These are phyloP conservation scores for Mus spretus DNA, from an alignment of 2,797 vertebrate species.

Conservation along the genomic window DNA sequence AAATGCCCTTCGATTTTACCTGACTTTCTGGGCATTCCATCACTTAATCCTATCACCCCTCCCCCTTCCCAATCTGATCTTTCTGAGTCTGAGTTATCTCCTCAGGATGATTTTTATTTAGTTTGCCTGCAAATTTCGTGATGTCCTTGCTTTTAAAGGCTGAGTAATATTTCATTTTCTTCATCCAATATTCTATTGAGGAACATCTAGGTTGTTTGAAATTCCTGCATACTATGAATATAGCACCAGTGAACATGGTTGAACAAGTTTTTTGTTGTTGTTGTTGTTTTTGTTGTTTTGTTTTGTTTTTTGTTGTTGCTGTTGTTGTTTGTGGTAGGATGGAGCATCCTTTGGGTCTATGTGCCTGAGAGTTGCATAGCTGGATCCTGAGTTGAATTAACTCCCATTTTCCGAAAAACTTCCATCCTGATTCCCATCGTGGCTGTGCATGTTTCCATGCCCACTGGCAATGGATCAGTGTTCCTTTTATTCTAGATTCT, in stretches of 20 bases:
- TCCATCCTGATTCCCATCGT: neutral
- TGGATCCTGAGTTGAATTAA: neutral
- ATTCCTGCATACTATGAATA: neutral
- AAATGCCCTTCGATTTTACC: neutral
- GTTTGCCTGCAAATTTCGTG: neutral
- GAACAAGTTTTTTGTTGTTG: too few relatives aligned
- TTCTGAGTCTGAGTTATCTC: neutral
- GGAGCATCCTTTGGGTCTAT: too few relatives aligned
- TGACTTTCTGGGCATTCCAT: neutral
- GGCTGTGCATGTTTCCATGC: neutral
- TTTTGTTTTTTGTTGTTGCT: too few relatives aligned
- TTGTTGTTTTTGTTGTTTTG: too few relatives aligned
- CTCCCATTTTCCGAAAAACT: neutral
- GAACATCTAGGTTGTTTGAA: neutral
- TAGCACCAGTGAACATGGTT: neutral
- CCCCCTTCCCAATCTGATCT: too few relatives aligned
- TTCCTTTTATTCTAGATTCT: neutral
- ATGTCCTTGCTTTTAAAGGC: neutral
- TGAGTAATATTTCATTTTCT: neutral
- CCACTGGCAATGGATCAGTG: too few relatives aligned
- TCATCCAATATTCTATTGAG: neutral
- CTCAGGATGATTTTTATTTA: neutral
- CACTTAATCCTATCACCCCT: neutral
- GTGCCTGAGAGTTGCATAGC: neutral
- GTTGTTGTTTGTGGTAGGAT: neutral